phyloP scores from a whole-genome alignment of 2,888 invertebrate species.

The Cantharis nigra region DNA sequence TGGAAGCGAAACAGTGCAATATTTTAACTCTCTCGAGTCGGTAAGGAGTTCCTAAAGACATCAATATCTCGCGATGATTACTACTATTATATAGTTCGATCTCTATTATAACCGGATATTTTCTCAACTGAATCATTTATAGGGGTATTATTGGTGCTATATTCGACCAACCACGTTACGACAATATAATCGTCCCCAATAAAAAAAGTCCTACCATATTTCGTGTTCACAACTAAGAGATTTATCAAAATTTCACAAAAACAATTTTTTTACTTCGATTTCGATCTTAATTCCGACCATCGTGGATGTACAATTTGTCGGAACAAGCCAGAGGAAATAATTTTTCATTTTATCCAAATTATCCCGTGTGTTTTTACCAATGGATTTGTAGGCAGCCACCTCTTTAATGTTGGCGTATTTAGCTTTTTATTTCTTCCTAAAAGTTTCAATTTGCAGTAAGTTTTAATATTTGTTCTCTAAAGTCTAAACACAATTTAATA shows the following conservation, averaged over 20 bases:
- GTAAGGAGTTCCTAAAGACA: constrained; percentile 18
- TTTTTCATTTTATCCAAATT: neutral
- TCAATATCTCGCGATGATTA: constrained; percentile 28
- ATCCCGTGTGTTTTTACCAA: neutral
- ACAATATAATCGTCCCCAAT: constrained; percentile 10
- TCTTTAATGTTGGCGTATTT: neutral
- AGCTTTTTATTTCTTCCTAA: neutral
- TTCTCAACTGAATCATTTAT: constrained; percentile 29
- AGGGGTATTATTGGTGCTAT: constrained; percentile 21
- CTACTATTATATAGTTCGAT: constrained; percentile 26
- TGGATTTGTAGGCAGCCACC: neutral
- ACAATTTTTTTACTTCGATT: neutral
- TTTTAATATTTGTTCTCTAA: neutral
- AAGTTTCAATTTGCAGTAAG: neutral
- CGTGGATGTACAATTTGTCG: neutral
- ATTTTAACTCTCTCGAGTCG: neutral
- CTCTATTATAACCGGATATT: constrained; percentile 27
- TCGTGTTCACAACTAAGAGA: neutral
- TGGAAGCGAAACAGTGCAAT: neutral
- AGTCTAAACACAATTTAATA: neutral
- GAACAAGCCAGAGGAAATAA: neutral
- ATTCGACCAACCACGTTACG: constrained; percentile 19
- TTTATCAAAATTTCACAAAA: neutral
- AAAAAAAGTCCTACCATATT: neutral
- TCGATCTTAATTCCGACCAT: neutral